Conservation (phyloP, 1,140 invertebrate genomes). For the Bombus superbus region DNA sequence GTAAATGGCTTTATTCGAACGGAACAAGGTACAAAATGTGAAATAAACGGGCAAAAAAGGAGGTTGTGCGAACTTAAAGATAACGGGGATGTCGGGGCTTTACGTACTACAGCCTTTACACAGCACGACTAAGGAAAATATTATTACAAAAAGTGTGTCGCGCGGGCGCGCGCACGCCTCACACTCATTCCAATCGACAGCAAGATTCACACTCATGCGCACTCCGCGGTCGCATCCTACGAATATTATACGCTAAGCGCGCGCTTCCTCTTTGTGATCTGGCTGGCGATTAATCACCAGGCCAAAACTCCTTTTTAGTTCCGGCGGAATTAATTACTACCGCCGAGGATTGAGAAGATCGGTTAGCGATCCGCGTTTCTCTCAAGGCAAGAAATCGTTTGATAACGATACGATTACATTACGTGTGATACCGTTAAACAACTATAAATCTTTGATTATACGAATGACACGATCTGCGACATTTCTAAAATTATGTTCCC, state of each 20-base stretch:
- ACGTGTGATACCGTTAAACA: background rate
- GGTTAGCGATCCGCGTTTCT: background rate
- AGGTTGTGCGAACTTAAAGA: conserved; percentile 22
- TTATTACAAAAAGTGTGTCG: conserved; percentile 47
- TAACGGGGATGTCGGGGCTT: conserved; percentile 19
- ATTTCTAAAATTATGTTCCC: background rate
- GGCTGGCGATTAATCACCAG: conserved; percentile 38
- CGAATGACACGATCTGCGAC: background rate
- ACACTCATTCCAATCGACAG: conserved; percentile 50
- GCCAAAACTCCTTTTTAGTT: background rate
- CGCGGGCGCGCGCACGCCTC: conserved; percentile 30
- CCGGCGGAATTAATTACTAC: background rate
- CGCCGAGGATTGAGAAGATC: background rate
- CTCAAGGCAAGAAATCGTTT: background rate
- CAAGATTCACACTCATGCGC: conserved; percentile 56
- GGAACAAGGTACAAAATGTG: conserved; percentile 9
- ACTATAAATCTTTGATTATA: background rate
- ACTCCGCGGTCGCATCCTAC: conserved; percentile 29
- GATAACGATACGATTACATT: background rate
- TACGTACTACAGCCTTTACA: conserved; percentile 35
- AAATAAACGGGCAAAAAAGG: conserved; percentile 1
- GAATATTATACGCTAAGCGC: conserved; percentile 19
- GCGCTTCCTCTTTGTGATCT: conserved; percentile 33
- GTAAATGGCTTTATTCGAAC: background rate
- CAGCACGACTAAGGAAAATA: conserved; percentile 36